These are phyloP conservation scores for Myotis myotis DNA, from an alignment of 2,797 vertebrate species.

Conservation along the genomic window DNA sequence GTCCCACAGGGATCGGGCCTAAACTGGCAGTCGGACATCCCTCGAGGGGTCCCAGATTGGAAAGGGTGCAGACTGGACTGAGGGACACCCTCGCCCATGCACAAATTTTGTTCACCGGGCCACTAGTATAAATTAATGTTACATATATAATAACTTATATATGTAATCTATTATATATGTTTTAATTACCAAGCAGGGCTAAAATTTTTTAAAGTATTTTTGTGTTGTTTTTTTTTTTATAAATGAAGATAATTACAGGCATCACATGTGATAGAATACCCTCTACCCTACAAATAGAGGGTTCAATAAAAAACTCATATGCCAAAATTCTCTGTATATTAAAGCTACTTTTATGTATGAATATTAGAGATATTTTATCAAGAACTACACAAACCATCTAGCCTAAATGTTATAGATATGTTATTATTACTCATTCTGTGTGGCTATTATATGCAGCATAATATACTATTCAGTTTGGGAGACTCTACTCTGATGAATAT, in stretches of 20 bases:
- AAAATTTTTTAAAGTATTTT: not conserved
- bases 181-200: not conserved
- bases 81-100: too few species aligned
- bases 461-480: not conserved
- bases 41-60: too few species aligned
- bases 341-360: not conserved
- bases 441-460: not conserved
- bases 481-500: not conserved
- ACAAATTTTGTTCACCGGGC: too few species aligned
- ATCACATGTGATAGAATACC: not conserved
- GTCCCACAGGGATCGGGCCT: too few species aligned
- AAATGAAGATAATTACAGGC: not conserved
- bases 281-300: not conserved
- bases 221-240: not conserved
- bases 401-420: not conserved
- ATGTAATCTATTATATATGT: not conserved
- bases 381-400: not conserved
- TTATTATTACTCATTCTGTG: not conserved
- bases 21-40: too few species aligned
- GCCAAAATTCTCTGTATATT: not conserved
- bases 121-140: not conserved
- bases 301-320: not conserved
- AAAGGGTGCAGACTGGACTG: too few species aligned
- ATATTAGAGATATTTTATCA: not conserved
- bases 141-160: not conserved